These are phyloP conservation scores for Eulemur coronatus DNA, from an alignment of 2,797 vertebrate species.

Conservation along the genomic window DNA sequence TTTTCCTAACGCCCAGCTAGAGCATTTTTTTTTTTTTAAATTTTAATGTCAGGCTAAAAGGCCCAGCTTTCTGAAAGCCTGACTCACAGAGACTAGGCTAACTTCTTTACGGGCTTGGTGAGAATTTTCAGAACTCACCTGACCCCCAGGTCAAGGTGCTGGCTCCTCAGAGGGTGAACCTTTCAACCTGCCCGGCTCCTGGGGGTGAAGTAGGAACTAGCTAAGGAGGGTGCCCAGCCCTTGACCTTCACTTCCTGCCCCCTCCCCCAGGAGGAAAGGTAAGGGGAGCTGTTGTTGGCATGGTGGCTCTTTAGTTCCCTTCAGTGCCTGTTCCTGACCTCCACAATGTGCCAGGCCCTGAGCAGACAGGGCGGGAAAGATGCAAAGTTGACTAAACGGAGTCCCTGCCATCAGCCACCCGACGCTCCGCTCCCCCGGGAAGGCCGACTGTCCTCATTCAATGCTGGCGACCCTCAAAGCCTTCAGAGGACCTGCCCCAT, in stretches of 20 bases:
- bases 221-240: neutral
- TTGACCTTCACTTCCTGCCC: neutral
- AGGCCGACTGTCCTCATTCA: neutral
- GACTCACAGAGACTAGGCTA: neutral
- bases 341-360: neutral
- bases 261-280: neutral
- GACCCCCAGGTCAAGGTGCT: neutral
- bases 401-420: neutral
- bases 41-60: neutral
- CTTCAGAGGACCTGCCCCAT: neutral
- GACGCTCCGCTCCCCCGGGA: neutral
- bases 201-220: neutral
- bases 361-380: too few species aligned
- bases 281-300: neutral
- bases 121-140: neutral
- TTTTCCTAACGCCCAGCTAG: neutral
- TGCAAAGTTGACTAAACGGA: neutral
- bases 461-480: neutral
- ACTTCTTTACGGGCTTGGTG: neutral
- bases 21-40: neutral
- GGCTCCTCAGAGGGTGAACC: neutral
- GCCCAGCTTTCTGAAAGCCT: slow-evolving; percentile 1
- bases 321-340: neutral
- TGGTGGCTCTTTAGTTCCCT: neutral
- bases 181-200: neutral